A percentile compares a stretch with the other conserved stretches of the same genome.
phyloP scores from a whole-genome alignment of 2,888 invertebrate genomes.

The Syrphus vitripennis region DNA sequence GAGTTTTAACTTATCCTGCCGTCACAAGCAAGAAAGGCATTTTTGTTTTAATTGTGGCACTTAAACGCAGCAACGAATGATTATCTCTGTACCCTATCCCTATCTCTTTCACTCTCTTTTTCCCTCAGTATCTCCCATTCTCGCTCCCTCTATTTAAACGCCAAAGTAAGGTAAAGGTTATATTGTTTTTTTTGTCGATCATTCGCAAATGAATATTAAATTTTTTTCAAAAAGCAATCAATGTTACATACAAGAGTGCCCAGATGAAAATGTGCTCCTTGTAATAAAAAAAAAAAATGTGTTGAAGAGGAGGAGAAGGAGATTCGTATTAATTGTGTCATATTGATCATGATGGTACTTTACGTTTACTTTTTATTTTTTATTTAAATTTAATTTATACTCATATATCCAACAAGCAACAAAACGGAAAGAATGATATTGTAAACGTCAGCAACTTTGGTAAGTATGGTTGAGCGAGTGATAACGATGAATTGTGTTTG shows the following conservation, averaged over 20 bases:
- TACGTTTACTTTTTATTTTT: not conserved
- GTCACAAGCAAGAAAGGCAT: slow-evolving; percentile 3
- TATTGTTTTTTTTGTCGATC: not conserved
- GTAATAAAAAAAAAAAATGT: too few relatives aligned
- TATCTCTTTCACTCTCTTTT: not conserved
- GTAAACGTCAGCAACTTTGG: slow-evolving; percentile 47
- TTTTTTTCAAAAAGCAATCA: slow-evolving; percentile 46
- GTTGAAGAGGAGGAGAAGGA: not conserved
- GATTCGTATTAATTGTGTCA: slow-evolving; percentile 56
- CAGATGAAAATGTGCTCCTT: slow-evolving; percentile 15
- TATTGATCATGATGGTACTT: slow-evolving; percentile 60
- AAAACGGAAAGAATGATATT: slow-evolving; percentile 23
- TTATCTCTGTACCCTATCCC: slow-evolving; percentile 10
- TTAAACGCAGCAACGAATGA: slow-evolving; percentile 50
- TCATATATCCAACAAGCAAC: not conserved
- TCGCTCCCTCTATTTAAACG: not conserved
- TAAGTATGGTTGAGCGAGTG: slow-evolving; percentile 29
- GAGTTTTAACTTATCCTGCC: not conserved
- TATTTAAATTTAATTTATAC: slow-evolving; percentile 24
- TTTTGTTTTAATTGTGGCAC: slow-evolving; percentile 59
- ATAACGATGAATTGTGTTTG: slow-evolving; percentile 58
- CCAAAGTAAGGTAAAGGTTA: slow-evolving; percentile 15
- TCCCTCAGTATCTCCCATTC: not conserved
- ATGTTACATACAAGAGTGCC: not conserved
- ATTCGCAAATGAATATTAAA: slow-evolving; percentile 17